Conservation (phyloP, 2,888 invertebrate genomes). For the Zygothrica quintamaculata region DNA sequence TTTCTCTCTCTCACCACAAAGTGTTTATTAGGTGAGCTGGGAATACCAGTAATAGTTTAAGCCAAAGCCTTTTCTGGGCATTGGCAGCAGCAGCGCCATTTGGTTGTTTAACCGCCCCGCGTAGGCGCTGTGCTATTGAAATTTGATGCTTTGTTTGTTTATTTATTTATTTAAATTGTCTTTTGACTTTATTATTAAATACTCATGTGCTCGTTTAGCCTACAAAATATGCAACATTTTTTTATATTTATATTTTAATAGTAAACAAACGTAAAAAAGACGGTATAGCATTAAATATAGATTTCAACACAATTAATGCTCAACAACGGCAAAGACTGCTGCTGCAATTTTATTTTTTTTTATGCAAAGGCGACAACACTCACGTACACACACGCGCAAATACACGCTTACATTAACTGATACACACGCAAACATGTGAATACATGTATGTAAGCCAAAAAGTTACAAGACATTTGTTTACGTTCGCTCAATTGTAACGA, state of each 20-base stretch:
- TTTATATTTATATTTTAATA: no score
- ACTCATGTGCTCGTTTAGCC: conserved; percentile 25
- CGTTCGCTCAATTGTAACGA: conserved; percentile 41
- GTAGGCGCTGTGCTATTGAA: conserved; percentile 16
- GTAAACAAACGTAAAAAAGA: conserved; percentile 33
- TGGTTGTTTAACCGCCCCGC: conserved; percentile 41
- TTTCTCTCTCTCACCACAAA: background rate
- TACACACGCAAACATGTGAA: conserved; percentile 8
- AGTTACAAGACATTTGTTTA: conserved; percentile 74
- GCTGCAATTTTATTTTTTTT: conserved; percentile 34
- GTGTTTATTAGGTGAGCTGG: conserved; percentile 54
- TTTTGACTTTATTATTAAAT: conserved; percentile 21
- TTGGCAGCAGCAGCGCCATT: conserved; percentile 67
- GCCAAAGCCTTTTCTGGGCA: conserved; percentile 65
- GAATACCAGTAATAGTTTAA: conserved; percentile 51
- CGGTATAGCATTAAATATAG: conserved; percentile 14
- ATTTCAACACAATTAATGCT: conserved; percentile 49
- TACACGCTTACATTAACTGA: conserved; percentile 1
- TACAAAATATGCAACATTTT: conserved; percentile 53
- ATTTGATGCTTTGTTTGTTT: conserved; percentile 18
- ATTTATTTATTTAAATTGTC: conserved; percentile 23
- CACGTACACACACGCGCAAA: conserved; percentile 29
- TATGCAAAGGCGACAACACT: conserved; percentile 50
- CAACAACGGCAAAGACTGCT: conserved; percentile 30
- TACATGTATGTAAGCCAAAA: conserved; percentile 44